Conservation (phyloP, 2,797 vertebrate species). For the Myotis myotis region DNA sequence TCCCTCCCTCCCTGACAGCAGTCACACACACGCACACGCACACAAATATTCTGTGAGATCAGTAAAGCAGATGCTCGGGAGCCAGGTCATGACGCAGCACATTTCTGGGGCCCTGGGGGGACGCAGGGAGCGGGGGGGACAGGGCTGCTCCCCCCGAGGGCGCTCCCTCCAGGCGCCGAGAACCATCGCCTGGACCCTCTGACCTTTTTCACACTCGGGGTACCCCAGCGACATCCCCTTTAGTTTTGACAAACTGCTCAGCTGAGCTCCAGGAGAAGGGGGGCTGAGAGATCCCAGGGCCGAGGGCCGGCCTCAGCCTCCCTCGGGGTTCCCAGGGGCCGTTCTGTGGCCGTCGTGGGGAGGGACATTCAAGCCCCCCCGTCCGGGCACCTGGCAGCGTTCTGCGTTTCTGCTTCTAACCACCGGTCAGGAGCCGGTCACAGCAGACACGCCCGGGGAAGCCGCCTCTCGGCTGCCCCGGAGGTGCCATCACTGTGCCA, state of each 20-base stretch:
- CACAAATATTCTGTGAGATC: too few relatives aligned
- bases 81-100: not conserved
- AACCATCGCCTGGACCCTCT: too few relatives aligned
- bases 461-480: not conserved
- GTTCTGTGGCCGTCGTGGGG: not conserved
- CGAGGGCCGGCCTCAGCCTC: not conserved
- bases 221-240: not conserved
- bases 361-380: not conserved
- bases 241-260: not conserved
- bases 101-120: not conserved
- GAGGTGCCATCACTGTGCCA: not conserved
- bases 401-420: not conserved
- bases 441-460: not conserved
- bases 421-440: not conserved
- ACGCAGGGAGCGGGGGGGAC: not conserved
- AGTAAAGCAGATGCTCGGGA: rapidly evolving
- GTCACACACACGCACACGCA: too few relatives aligned
- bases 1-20: too few relatives aligned
- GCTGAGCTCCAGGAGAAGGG: not conserved
- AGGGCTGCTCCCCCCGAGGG: not conserved
- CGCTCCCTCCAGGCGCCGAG: rapidly evolving
- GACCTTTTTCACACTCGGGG: rapidly evolving
- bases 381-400: not conserved
- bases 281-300: not conserved
- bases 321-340: not conserved